phyloP scores from a whole-genome alignment of 2,113 vertebrate genomes.

The Sapajus apella region DNA sequence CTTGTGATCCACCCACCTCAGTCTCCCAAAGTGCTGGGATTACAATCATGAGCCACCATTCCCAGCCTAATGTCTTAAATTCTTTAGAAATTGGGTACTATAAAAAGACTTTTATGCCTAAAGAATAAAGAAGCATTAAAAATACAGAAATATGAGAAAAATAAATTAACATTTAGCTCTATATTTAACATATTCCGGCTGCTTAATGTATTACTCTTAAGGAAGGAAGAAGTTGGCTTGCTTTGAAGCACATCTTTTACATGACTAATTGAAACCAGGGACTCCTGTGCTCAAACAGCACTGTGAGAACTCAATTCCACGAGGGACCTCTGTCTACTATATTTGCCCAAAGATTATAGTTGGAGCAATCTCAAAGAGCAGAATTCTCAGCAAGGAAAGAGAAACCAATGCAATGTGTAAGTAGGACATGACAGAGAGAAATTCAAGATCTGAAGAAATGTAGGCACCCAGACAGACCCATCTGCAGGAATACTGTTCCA shows the following conservation, averaged over 20 bases:
- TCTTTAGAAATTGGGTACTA: neutral
- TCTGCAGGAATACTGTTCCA: neutral
- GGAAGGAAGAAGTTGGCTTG: neutral
- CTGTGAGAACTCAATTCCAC: neutral
- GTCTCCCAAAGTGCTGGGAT: no score
- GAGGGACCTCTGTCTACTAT: neutral
- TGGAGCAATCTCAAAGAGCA: neutral
- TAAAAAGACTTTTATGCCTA: neutral
- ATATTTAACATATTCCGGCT: neutral
- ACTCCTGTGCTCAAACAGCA: neutral
- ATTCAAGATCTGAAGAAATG: neutral
- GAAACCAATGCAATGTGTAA: neutral
- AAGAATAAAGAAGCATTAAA: neutral
- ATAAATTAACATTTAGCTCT: neutral
- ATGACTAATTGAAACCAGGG: neutral
- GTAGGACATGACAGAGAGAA: neutral
- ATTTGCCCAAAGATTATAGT: neutral
- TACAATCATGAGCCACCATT: no score
- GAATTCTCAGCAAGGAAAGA: neutral
- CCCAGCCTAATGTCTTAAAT: neutral
- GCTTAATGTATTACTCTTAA: neutral
- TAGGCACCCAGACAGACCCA: neutral
- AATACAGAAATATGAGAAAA: neutral
- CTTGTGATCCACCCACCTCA: no score
- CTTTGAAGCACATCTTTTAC: neutral